phyloP scores from a whole-genome alignment of 2,797 vertebrate species.

The Melanogrammus aeglefinus region DNA sequence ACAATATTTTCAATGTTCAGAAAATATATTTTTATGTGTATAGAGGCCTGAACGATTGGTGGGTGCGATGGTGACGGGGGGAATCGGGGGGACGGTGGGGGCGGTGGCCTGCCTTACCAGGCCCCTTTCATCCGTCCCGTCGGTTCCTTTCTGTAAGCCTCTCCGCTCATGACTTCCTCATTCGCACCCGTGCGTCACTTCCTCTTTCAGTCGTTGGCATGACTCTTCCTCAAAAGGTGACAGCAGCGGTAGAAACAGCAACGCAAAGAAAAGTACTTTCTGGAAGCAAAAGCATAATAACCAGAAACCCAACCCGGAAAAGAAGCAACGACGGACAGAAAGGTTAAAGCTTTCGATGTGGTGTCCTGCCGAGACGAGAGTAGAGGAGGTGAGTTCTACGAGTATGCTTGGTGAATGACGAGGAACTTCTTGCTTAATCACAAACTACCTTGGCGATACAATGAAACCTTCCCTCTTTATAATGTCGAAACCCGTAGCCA shows the following conservation, averaged over 20 bases:
- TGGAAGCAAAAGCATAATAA: neutral
- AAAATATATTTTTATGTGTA: neutral
- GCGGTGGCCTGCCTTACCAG: conserved; percentile 9
- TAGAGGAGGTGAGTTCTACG: too few species aligned
- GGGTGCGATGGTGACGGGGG: conserved; percentile 1
- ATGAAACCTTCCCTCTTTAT: neutral
- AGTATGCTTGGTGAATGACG: too few species aligned
- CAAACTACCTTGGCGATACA: neutral
- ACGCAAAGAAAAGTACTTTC: neutral
- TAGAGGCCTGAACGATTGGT: conserved; percentile 18
- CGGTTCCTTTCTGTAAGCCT: conserved; percentile 45
- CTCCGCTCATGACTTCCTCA: conserved; percentile 57
- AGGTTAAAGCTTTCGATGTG: too few species aligned
- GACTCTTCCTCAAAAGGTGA: conserved; percentile 18
- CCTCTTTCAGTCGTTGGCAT: conserved; percentile 54
- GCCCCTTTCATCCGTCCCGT: conserved; percentile 47
- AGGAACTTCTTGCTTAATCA: too few species aligned
- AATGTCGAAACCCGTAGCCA: neutral
- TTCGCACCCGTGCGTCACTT: conserved; percentile 44
- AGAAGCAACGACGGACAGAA: neutral
- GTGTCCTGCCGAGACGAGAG: too few species aligned
- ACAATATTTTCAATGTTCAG: neutral
- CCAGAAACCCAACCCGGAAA: neutral
- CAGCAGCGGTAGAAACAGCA: neutral
- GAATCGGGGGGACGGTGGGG: neutral